Evolutionary conservation across 2,797 vertebrate species (phyloP), one percentile per base, ranked within the genome.

Genomic region (Lycodopsis pacificus): DNA sequence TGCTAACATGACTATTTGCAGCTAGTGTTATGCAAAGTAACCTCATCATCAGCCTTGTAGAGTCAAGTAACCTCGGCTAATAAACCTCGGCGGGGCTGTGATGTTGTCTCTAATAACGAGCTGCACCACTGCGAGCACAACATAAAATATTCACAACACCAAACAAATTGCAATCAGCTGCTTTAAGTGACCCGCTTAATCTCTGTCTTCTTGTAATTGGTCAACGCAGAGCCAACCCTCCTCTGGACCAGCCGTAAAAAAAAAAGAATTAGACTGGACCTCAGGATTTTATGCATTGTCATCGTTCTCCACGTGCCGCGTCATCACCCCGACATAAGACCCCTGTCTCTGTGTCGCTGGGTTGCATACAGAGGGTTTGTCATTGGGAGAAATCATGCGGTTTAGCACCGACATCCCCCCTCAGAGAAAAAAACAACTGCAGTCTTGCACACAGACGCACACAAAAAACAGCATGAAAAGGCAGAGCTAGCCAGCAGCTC

Each of bases 311-410:
- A 48, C 5, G 53, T 71, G 83, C 69, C 58, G 77, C 15, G 20
- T 83, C 84, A 81, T 84, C 67, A 57, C 65, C 65, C 68, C 25
- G 65, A 71, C 80, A 77, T 46, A 61, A 79, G 73, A 74, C 65
- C 71, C 65, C 69, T n/a, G 62, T 80, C 63, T 76, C 75, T 40
- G 20, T 67, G 73, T 76, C 38, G 73, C 81, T 19, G 65, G 71
- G 73, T 89, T 83, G 87, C 71, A 83, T 89, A 88, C 88, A 86
- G 79, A 84, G 12, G 81, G 83, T 85, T 88, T 91, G 90, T 91
- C 86, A 85, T 67, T 70, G 68, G 76, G 70, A 75, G 65, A 61
- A 80, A 83, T 85, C 71, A 85, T 85, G 86, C 77, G 91, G 70
- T 82, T 73, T 38, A 83, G 65, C 34, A 4, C 78, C 58, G 76